Evolutionary conservation across 2,888 invertebrate species (phyloP).

Genomic region (Lysandra bellargus): DNA sequence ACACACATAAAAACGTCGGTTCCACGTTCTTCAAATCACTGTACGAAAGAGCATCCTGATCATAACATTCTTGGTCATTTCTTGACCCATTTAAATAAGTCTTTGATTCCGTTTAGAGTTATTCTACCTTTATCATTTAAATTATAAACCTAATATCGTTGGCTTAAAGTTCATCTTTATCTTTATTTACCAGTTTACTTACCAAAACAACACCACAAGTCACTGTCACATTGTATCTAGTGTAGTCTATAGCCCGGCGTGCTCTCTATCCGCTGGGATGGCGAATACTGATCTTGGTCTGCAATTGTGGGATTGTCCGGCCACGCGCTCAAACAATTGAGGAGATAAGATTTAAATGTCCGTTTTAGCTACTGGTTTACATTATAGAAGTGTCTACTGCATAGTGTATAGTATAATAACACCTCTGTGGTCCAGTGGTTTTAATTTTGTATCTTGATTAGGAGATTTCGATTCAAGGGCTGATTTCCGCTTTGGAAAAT

Average conservation of each 20-base stretch:
- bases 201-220: conserved; percentile 17
- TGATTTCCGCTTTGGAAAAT: too few relatives aligned
- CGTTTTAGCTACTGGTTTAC: conserved; percentile 45
- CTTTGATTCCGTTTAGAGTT: neutral
- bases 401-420: too few relatives aligned
- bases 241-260: conserved; percentile 45
- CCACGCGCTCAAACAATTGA: conserved; percentile 79
- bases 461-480: too few relatives aligned
- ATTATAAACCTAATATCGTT: neutral
- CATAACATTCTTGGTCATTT: neutral
- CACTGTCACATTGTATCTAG: conserved; percentile 23
- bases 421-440: too few relatives aligned
- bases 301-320: conserved; percentile 75
- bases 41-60: neutral
- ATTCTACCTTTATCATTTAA: neutral
- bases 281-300: conserved; percentile 64
- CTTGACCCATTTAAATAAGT: neutral
- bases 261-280: conserved; percentile 68
- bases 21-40: neutral
- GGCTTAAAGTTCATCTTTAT: neutral
- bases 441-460: too few relatives aligned
- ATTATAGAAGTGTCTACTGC: neutral
- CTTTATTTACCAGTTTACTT: neutral
- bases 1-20: neutral
- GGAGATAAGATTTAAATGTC: conserved; percentile 71